Conservation (phyloP, 2,888 invertebrate species). For the Aphrophora alni region DNA sequence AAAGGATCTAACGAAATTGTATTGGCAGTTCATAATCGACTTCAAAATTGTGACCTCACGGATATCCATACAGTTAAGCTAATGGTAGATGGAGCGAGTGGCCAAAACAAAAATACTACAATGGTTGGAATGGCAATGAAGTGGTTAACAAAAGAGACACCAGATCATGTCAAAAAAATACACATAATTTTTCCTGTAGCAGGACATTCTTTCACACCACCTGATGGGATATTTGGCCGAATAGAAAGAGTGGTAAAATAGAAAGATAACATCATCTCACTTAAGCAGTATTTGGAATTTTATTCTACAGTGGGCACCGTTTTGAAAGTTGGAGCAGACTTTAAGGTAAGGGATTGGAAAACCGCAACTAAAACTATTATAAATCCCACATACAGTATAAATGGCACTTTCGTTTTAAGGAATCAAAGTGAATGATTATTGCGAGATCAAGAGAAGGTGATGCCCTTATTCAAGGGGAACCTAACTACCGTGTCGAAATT, state of each 20-base stretch:
- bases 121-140: constrained; percentile 42
- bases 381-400: no score
- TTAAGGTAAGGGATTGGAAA: no score
- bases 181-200: neutral
- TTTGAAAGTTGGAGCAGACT: no score
- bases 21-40: constrained; percentile 11
- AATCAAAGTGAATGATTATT: no score
- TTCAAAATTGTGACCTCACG: neutral
- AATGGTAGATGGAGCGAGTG: constrained; percentile 35
- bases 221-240: neutral
- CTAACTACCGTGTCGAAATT: no score
- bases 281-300: neutral
- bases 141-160: neutral
- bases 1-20: constrained; percentile 15
- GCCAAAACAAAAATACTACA: constrained; percentile 52
- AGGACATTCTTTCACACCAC: neutral
- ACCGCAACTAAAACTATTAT: no score
- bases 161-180: neutral
- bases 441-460: no score
- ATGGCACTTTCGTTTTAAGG: no score
- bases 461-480: no score
- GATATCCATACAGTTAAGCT: constrained; percentile 14
- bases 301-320: no score
- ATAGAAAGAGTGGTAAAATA: neutral
- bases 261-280: neutral